Conservation (phyloP, 2,888 invertebrate genomes). For the Oscheius sp. region DNA sequence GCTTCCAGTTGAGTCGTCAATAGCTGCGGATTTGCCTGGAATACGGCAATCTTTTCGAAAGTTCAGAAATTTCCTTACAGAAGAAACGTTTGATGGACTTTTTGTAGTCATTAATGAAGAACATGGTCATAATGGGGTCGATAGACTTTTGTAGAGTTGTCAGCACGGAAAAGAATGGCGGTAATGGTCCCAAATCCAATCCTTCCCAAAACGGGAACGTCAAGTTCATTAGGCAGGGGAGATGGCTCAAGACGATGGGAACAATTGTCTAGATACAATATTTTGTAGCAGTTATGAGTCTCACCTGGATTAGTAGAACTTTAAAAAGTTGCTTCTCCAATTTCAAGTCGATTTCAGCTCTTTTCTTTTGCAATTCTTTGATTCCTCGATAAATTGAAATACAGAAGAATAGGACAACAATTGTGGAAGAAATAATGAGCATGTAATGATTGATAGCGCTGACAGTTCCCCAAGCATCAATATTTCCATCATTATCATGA, state of each 20-base stretch:
- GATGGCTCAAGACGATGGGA: neutral
- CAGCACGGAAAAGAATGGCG: slow-evolving; percentile 6
- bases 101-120: slow-evolving; percentile 3
- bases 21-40: too few relatives aligned
- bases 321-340: slow-evolving; percentile 10
- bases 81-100: neutral
- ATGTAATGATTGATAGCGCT: neutral
- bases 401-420: neutral
- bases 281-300: too few relatives aligned
- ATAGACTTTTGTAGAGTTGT: slow-evolving; percentile 18
- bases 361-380: neutral
- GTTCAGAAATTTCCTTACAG: too few relatives aligned
- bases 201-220: slow-evolving; percentile 2
- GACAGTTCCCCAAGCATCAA: neutral
- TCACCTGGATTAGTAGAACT: neutral
- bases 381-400: slow-evolving; percentile 8
- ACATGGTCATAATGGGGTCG: slow-evolving; percentile 6
- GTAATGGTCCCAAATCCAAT: neutral
- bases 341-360: neutral
- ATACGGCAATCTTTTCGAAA: too few relatives aligned
- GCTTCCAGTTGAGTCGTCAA: too few relatives aligned
- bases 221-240: slow-evolving; percentile 5
- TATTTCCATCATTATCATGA: neutral
- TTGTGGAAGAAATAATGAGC: neutral
- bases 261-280: neutral